A percentile compares a stretch with the other conserved stretches of the same genome.
Evolutionary conservation across 1,140 invertebrate species (phyloP).

Genomic region (Drosophila seguyi): DNA sequence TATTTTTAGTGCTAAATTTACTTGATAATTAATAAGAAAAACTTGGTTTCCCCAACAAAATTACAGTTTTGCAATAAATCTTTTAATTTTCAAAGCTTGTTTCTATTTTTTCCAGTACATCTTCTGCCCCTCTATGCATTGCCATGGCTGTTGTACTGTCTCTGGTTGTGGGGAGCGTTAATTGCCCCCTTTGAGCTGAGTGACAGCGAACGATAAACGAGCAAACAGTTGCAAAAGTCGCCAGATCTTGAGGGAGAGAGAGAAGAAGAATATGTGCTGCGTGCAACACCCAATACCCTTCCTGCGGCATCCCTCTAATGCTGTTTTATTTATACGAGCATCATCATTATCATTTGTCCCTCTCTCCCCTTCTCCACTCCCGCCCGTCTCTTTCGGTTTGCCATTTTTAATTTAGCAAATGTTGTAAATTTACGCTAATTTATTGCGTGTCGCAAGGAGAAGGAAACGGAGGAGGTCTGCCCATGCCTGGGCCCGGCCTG

Average conservation of each 20-base stretch:
- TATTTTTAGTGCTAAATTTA: too few relatives aligned
- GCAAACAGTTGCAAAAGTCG: slow-evolving; percentile 72
- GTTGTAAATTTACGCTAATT: slow-evolving; percentile 84
- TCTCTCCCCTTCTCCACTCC: not conserved
- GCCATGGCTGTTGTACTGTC: slow-evolving; percentile 26
- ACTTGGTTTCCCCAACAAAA: not conserved
- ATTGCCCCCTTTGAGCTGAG: slow-evolving; percentile 81
- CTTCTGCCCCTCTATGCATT: slow-evolving; percentile 5
- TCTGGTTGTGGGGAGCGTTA: slow-evolving; percentile 63
- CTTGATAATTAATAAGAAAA: too few relatives aligned
- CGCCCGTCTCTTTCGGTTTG: slow-evolving; percentile 38
- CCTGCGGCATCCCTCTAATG: slow-evolving; percentile 68
- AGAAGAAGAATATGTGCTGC: slow-evolving; percentile 2
- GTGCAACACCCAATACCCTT: slow-evolving; percentile 13
- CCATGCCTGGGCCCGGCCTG: not conserved
- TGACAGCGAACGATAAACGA: slow-evolving; percentile 82
- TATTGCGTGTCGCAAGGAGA: slow-evolving; percentile 73
- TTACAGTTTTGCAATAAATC: not conserved
- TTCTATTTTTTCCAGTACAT: not conserved
- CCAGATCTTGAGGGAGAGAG: slow-evolving; percentile 29
- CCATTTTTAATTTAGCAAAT: slow-evolving; percentile 84
- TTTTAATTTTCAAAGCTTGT: not conserved
- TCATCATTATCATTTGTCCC: slow-evolving; percentile 53
- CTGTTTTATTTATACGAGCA: slow-evolving; percentile 61
- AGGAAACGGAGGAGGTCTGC: slow-evolving; percentile 23